Base-by-base conservation (phyloP, 2,888 invertebrate species). In the Apomyelois bistriatella region DNA sequence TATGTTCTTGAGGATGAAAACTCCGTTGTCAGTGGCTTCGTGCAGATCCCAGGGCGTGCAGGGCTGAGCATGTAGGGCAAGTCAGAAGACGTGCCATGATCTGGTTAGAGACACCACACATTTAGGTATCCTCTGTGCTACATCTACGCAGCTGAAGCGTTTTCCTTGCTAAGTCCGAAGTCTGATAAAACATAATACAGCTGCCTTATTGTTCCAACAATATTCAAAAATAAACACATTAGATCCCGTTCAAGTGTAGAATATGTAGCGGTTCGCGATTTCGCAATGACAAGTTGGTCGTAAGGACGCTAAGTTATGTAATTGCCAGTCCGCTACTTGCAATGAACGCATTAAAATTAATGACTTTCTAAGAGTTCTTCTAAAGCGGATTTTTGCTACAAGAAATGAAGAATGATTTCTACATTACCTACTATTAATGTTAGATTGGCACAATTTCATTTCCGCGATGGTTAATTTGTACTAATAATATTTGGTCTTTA, bases 321-420 rank as follows among this genome's bases (percentile, higher is more conserved):
- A 54, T 37, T 43, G 16, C 22, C 3, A 5, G 28, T 12, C 48
- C 52, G 54, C 53, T 53, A 53, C 52, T 54, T 52, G 48, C 53
- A 52, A 47, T 42, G 50, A 36, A 48, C 54, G 48, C 54, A 54
- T 56, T 57, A 55, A 59, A 57, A 59, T 54, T 53, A 53, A 57
- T 53, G 54, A 54, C 48, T 51, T 56, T 53, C 47, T 40, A 46
- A 49, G 52, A 52, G 48, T 37, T 53, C 49, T 53, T 48, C 13
- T 52, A 42, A 48, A 41, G 40, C 42, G 28, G 16, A 42, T 41
- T 54, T 54, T 56, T 48, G 41, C 13, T n/a, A 15, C 22, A 41
- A 36, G 16, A 35, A 51, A 42, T 42, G 40, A 41, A n/a, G 40
- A 50, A 40, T 40, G 32, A 30, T 32, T 30, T 48, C 38, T 50